These are phyloP conservation scores for Mus spicilegus DNA, from an alignment of 2,113 vertebrate species.

Conservation along the genomic window DNA sequence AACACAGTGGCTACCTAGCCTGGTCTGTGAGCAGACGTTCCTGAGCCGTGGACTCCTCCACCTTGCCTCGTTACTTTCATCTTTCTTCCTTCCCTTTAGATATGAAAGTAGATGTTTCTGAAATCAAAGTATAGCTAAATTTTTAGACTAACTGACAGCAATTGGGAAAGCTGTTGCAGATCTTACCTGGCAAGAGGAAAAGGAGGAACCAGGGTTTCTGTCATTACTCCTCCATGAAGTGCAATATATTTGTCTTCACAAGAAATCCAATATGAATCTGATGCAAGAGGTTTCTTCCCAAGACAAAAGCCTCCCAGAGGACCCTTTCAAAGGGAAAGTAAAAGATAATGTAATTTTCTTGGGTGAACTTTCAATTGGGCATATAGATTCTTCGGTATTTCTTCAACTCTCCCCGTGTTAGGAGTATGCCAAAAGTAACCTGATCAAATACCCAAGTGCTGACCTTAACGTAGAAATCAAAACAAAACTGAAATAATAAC, in stretches of 20 bases:
- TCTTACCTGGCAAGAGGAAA: slow-evolving; percentile 64
- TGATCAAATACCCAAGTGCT: neutral
- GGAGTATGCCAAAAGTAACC: slow-evolving; percentile 1
- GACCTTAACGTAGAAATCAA: slow-evolving; percentile 18
- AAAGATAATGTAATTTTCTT: neutral
- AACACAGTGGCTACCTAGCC: neutral
- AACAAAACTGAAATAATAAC: slow-evolving; percentile 33
- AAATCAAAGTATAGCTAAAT: slow-evolving; percentile 68
- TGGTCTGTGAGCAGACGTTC: neutral
- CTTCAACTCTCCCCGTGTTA: neutral
- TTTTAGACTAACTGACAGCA: slow-evolving; percentile 59
- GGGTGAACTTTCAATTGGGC: neutral
- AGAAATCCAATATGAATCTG: slow-evolving; percentile 65
- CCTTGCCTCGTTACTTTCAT: neutral
- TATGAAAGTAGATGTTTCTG: slow-evolving; percentile 67
- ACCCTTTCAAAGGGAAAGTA: slow-evolving; percentile 37
- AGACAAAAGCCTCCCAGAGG: slow-evolving; percentile 83
- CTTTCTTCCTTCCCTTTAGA: neutral
- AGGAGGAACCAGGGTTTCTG: slow-evolving; percentile 47
- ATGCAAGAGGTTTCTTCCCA: slow-evolving; percentile 74
- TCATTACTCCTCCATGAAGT: neutral
- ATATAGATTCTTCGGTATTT: neutral
- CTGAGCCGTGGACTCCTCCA: neutral
- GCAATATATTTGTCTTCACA: slow-evolving; percentile 45
- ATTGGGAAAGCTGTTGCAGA: slow-evolving; percentile 49